Conservation (phyloP, 2,113 vertebrate species). For the Epinephelus lanceolatus region DNA sequence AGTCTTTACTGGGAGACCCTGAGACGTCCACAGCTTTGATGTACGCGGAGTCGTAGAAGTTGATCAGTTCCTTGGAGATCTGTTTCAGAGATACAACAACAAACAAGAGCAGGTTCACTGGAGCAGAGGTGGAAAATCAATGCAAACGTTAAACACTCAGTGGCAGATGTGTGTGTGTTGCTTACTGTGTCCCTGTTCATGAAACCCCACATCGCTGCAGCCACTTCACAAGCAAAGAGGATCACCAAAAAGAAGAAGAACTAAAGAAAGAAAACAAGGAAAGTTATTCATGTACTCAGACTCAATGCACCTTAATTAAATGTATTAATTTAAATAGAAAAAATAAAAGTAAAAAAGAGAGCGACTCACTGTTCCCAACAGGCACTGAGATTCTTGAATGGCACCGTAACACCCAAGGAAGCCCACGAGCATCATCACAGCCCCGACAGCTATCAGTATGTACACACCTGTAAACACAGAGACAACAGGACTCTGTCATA, state of each 20-base stretch:
- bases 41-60: slow-evolving; percentile 93
- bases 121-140: slow-evolving; percentile 29
- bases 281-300: not conserved
- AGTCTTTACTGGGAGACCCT: slow-evolving; percentile 59
- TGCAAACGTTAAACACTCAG: slow-evolving; percentile 24
- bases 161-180: not conserved
- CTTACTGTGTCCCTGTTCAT: slow-evolving; percentile 95
- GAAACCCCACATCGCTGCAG: slow-evolving; percentile 97
- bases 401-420: slow-evolving; percentile 98
- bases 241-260: slow-evolving; percentile 98
- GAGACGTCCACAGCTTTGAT: slow-evolving; percentile 76
- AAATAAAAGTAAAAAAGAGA: not conserved
- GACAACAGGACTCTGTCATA: not conserved
- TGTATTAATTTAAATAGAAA: not conserved
- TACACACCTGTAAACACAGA: slow-evolving; percentile 89
- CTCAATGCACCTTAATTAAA: not conserved
- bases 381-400: slow-evolving; percentile 99
- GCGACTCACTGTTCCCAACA: slow-evolving; percentile 93
- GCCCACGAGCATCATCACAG: slow-evolving; percentile 99
- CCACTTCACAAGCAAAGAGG: slow-evolving; percentile 97
- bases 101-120: slow-evolving; percentile 2
- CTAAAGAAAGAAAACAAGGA: slow-evolving; percentile 71
- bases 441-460: slow-evolving; percentile 96
- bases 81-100: slow-evolving; percentile 61
- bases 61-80: slow-evolving; percentile 94